Evolutionary conservation across 2,113 vertebrate species (phyloP).

Genomic region (Hydrochoerus hydrochaeris): DNA sequence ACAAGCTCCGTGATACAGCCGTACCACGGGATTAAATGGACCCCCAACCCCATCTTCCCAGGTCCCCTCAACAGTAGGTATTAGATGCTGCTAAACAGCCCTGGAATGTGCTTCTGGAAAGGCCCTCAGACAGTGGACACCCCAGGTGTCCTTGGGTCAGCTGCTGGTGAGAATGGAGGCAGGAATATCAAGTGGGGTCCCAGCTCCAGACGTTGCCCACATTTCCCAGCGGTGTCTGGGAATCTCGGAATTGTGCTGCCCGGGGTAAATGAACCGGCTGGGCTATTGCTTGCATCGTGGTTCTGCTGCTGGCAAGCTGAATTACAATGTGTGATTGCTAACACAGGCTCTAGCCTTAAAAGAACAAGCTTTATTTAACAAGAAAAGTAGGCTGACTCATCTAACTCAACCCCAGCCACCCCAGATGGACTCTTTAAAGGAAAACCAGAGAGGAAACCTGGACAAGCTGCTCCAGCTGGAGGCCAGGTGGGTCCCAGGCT

Average conservation of each 20-base stretch:
- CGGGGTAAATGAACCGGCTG: background rate
- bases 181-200: background rate
- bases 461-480: background rate
- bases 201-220: background rate
- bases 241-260: rapidly evolving
- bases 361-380: slow-evolving; percentile 24
- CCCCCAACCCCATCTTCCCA: background rate
- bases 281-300: background rate
- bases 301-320: background rate
- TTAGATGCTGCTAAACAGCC: background rate
- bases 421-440: background rate
- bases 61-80: no score
- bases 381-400: slow-evolving; percentile 3
- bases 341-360: background rate
- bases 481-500: background rate
- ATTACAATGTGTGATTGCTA: background rate
- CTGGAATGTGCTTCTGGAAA: background rate
- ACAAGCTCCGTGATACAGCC: background rate
- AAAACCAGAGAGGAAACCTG: background rate
- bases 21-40: rapidly evolving
- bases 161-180: background rate
- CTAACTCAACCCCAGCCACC: background rate
- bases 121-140: rapidly evolving
- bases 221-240: background rate
- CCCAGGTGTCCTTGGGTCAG: rapidly evolving